A percentile compares a stretch with the other conserved stretches of the same genome.
Conservation (phyloP, 2,113 vertebrate genomes). For the Aldabrachelys gigantea region DNA sequence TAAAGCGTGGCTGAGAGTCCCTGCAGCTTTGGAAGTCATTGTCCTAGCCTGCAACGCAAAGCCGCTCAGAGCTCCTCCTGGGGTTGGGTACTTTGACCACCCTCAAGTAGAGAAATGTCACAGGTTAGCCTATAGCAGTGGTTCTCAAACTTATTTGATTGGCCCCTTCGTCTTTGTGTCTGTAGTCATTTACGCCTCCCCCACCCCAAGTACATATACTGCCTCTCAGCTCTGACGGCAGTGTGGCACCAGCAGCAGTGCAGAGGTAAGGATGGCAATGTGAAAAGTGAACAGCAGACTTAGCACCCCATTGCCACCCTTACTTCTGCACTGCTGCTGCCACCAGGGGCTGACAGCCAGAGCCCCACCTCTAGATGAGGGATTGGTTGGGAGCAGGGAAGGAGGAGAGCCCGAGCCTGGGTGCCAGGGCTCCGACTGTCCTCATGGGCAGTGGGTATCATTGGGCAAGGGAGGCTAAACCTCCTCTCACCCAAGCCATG, state of each 20-base stretch:
- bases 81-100: background rate
- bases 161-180: background rate
- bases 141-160: background rate
- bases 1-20: background rate
- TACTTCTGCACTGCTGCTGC: no score
- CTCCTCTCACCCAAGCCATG: no score
- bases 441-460: background rate
- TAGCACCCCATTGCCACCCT: no score
- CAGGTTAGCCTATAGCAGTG: background rate
- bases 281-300: background rate
- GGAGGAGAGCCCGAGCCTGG: no score
- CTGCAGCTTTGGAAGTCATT: background rate
- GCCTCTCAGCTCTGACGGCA: background rate
- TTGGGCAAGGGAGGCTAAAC: no score
- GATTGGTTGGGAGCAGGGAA: background rate
- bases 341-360: background rate
- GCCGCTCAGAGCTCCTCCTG: background rate
- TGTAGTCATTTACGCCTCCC: background rate
- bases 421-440: no score
- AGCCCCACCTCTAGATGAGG: background rate
- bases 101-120: background rate
- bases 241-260: background rate
- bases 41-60: background rate
- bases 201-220: no score
- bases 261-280: background rate